These are phyloP conservation scores for Silurus aristotelis DNA, from an alignment of 2,797 vertebrate species.

Conservation along the genomic window DNA sequence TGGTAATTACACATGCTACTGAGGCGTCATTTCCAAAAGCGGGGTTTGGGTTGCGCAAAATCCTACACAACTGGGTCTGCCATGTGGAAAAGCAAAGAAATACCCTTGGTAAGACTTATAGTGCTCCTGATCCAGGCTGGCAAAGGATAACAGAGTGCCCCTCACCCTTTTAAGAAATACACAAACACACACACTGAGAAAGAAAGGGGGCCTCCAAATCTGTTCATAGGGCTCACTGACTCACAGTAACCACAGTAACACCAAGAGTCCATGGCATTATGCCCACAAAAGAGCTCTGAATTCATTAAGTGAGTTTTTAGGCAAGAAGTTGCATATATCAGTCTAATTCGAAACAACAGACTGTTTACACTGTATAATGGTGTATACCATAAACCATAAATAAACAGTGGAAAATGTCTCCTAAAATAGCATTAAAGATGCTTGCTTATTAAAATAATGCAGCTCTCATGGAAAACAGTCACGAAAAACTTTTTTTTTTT, in stretches of 20 bases:
- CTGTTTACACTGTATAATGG: conserved; percentile 47
- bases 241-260: conserved; percentile 47
- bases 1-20: conserved; percentile 61
- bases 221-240: conserved; percentile 45
- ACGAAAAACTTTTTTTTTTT: conserved; percentile 11
- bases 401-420: conserved; percentile 36
- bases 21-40: conserved; percentile 47
- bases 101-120: conserved; percentile 56
- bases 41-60: conserved; percentile 54
- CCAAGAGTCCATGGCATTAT: conserved; percentile 38
- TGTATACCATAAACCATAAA: conserved; percentile 46
- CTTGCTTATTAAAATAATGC: conserved; percentile 17
- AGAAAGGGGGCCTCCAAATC: conserved; percentile 57
- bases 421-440: conserved; percentile 38
- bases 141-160: conserved; percentile 54
- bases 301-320: conserved; percentile 40
- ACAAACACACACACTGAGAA: conserved; percentile 51
- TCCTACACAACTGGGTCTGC: conserved; percentile 62
- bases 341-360: conserved; percentile 29
- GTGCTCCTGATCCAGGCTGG: conserved; percentile 54
- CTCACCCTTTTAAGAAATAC: conserved; percentile 45
- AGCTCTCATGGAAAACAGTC: conserved; percentile 37
- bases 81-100: conserved; percentile 64
- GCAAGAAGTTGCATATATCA: conserved; percentile 26
- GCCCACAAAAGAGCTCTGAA: conserved; percentile 36